phyloP scores from a whole-genome alignment of 2,888 invertebrate genomes.

The Lacanobia oleracea region DNA sequence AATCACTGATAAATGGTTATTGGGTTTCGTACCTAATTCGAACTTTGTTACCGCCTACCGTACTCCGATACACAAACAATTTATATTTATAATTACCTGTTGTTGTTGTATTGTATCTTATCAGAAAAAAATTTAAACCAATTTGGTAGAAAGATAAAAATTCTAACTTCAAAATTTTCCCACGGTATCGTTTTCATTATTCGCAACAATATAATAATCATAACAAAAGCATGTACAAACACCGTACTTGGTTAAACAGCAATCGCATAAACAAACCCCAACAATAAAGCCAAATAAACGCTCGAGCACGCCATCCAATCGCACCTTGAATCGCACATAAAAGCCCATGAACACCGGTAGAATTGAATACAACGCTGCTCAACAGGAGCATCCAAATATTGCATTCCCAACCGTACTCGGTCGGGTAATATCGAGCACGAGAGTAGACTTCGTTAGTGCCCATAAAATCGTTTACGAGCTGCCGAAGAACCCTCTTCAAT shows the following conservation, averaged over 20 bases:
- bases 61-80: slow-evolving; percentile 68
- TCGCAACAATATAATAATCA: slow-evolving; percentile 89
- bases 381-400: slow-evolving; percentile 88
- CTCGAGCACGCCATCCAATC: slow-evolving; percentile 90
- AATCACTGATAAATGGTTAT: slow-evolving; percentile 88
- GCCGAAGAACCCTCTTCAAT: slow-evolving; percentile 90
- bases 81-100: slow-evolving; percentile 51
- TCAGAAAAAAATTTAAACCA: slow-evolving; percentile 66
- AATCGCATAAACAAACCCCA: slow-evolving; percentile 91
- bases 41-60: slow-evolving; percentile 77
- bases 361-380: slow-evolving; percentile 88
- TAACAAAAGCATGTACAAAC: slow-evolving; percentile 89
- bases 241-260: slow-evolving; percentile 90
- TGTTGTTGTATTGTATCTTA: slow-evolving; percentile 64
- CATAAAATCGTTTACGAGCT: slow-evolving; percentile 91
- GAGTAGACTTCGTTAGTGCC: slow-evolving; percentile 89
- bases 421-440: slow-evolving; percentile 88
- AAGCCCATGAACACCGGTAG: slow-evolving; percentile 89
- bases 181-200: slow-evolving; percentile 83
- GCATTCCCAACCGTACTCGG: slow-evolving; percentile 87
- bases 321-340: slow-evolving; percentile 91
- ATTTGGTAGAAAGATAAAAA: slow-evolving; percentile 64
- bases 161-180: slow-evolving; percentile 74
- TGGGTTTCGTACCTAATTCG: slow-evolving; percentile 83
- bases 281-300: slow-evolving; percentile 91